Evolutionary conservation across 2,113 vertebrate genomes (phyloP).

Genomic region (Poicephalus meyeri): DNA sequence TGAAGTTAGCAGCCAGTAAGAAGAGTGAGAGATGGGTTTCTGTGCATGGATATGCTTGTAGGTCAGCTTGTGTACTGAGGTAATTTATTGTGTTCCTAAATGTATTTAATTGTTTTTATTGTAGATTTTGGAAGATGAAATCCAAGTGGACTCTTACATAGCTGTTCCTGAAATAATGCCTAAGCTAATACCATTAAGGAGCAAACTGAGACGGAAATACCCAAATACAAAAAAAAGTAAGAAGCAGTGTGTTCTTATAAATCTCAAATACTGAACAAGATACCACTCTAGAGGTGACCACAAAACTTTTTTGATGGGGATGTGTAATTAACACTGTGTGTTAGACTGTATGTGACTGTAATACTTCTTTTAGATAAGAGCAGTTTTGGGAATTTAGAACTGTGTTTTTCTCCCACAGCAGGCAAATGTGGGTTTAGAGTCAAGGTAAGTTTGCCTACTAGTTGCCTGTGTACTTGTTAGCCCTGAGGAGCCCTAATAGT

Average conservation of each 20-base stretch:
- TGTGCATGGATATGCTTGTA: accelerated
- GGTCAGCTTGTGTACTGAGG: accelerated
- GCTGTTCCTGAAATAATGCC: constrained; percentile 85
- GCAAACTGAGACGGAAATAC: constrained; percentile 86
- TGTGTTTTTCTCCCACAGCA: neutral
- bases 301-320: neutral
- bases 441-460: accelerated
- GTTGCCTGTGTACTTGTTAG: neutral
- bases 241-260: neutral
- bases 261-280: neutral
- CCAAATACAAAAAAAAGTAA: constrained; percentile 83
- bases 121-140: constrained; percentile 88
- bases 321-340: accelerated
- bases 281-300: neutral
- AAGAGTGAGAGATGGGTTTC: neutral
- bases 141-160: constrained; percentile 88
- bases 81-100: neutral
- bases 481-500: neutral
- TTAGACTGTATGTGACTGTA: neutral
- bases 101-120: neutral
- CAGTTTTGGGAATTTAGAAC: neutral
- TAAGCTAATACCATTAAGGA: constrained; percentile 82
- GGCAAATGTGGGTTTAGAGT: neutral
- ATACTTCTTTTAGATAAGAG: accelerated
- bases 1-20: neutral